Evolutionary conservation across 2,113 vertebrate genomes (phyloP).

Genomic region (Sminthopsis crassicaudata): DNA sequence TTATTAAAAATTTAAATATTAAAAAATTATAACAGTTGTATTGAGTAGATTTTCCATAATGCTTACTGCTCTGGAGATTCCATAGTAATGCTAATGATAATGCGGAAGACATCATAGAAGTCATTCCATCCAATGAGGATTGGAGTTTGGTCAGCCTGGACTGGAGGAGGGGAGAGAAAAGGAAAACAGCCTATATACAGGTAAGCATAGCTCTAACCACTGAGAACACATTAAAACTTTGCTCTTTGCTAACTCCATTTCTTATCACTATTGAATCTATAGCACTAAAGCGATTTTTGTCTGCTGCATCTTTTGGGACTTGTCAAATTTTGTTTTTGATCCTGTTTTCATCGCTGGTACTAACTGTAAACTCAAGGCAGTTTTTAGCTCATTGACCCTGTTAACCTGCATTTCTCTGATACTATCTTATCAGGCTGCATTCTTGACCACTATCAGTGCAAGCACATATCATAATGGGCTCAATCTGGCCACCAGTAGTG

Average conservation of each 20-base stretch:
- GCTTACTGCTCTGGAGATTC: background rate
- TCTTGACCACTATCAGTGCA: background rate
- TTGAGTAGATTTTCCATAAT: background rate
- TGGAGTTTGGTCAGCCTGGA: background rate
- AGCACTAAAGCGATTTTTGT: background rate
- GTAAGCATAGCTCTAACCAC: background rate
- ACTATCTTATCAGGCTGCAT: background rate
- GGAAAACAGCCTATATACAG: background rate
- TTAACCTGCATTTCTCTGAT: background rate
- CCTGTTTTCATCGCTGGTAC: background rate
- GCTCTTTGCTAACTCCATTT: background rate
- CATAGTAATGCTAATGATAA: background rate
- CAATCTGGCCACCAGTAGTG: background rate
- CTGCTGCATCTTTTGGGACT: background rate
- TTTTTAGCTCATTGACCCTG: background rate
- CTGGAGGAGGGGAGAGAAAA: background rate
- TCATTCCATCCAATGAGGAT: background rate
- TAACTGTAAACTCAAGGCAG: background rate
- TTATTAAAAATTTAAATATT: background rate
- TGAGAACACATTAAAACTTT: background rate
- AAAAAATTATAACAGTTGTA: background rate
- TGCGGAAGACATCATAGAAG: background rate
- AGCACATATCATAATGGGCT: background rate
- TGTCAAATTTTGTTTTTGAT: background rate
- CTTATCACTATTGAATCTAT: background rate